A percentile compares a stretch with the other conserved stretches of the same genome.
Conservation (phyloP, 37 sponge, comb jelly and placozoan species). For the Aphrocallistes beatrix region DNA sequence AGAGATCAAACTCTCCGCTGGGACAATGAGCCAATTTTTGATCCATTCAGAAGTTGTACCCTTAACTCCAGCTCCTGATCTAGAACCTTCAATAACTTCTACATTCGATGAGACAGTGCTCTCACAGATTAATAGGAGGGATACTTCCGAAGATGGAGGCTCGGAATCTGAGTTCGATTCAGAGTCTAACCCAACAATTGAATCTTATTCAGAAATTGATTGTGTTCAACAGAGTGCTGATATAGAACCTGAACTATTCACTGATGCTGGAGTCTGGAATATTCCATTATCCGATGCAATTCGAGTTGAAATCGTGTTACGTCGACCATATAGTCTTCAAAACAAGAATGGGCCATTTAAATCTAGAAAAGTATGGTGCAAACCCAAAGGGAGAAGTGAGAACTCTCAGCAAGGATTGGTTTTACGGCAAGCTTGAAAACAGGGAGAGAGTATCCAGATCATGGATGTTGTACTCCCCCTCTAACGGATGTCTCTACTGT, state of each 20-base stretch:
- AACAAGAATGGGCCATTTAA: background rate
- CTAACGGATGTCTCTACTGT: conserved; percentile 9
- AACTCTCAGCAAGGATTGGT: conserved; percentile 3
- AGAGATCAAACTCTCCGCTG: background rate
- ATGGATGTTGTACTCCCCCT: background rate
- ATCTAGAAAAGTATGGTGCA: background rate
- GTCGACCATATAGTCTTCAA: background rate
- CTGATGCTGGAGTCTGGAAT: background rate
- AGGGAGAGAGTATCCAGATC: background rate
- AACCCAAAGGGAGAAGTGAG: conserved; percentile 11
- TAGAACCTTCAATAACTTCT: background rate
- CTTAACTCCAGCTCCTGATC: conserved; percentile 10
- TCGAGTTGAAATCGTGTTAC: background rate
- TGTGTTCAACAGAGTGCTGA: background rate
- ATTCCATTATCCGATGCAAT: conserved; percentile 9
- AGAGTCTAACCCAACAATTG: background rate
- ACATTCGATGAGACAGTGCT: background rate
- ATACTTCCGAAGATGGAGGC: background rate
- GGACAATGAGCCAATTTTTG: background rate
- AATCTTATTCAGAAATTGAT: background rate
- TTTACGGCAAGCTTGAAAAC: background rate
- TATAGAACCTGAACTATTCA: conserved; percentile 7
- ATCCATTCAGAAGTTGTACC: background rate
- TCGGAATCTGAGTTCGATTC: background rate
- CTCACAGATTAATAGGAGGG: background rate